Percentiles rank a stretch among this genome's conserved stretches.
Evolutionary conservation across 2,888 invertebrate species (phyloP).

Genomic region (Trichacis sp.): DNA sequence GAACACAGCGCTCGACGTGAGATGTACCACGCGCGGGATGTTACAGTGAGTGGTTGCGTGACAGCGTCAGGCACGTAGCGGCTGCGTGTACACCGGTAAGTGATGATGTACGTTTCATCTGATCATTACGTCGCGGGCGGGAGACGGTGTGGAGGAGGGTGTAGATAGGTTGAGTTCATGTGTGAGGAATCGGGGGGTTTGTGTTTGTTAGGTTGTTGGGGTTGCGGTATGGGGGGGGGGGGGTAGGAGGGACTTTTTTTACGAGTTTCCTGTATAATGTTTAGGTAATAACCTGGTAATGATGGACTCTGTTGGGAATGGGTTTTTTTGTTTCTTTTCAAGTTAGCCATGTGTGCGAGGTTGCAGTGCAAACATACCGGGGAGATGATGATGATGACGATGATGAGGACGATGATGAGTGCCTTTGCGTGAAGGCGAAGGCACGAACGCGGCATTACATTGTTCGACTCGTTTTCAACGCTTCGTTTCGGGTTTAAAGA

Average conservation of each 20-base stretch:
- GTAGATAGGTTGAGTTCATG: no score
- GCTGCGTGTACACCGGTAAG: no score
- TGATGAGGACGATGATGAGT: conserved; percentile 46
- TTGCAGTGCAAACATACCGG: conserved; percentile 59
- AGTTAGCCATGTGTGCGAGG: conserved; percentile 40
- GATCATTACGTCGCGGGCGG: no score
- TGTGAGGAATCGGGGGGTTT: no score
- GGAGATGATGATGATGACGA: conserved; percentile 53
- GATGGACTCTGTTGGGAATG: conserved; percentile 54
- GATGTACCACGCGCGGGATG: no score
- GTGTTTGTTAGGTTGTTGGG: no score
- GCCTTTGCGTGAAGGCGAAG: conserved; percentile 26
- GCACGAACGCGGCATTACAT: conserved; percentile 19
- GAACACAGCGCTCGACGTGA: no score
- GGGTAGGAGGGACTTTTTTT: conserved; percentile 16
- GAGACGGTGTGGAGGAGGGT: no score
- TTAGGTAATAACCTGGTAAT: conserved; percentile 66
- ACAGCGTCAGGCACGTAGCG: no score
- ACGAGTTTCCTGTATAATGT: conserved; percentile 54
- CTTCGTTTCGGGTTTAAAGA: conserved; percentile 20
- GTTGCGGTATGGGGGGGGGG: no score
- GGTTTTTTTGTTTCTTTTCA: conserved; percentile 49
- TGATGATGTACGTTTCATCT: no score
- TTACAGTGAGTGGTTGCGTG: no score
- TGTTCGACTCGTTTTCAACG: conserved; percentile 23